Conservation (phyloP, 2,888 invertebrate genomes). For the Marasmarcha lunaedactyla region DNA sequence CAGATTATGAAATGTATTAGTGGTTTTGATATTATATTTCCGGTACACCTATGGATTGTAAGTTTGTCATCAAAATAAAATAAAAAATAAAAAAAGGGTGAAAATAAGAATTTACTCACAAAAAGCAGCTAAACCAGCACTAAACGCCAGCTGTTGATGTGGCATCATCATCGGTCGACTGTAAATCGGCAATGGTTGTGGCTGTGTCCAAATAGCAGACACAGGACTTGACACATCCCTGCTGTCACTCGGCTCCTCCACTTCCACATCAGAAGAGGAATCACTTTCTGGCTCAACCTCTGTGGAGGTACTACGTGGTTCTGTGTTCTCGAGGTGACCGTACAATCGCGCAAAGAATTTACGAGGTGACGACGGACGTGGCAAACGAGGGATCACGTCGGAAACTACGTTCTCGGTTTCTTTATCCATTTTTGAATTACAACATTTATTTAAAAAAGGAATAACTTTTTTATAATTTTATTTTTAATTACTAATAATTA, state of each 20-base stretch:
- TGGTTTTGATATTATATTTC: too few relatives aligned
- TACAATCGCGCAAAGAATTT: conserved; percentile 85
- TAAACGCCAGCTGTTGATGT: conserved; percentile 69
- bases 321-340: conserved; percentile 75
- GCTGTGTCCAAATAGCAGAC: conserved; percentile 34
- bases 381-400: conserved; percentile 28
- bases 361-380: conserved; percentile 80
- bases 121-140: conserved; percentile 70
- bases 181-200: conserved; percentile 51
- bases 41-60: too few relatives aligned
- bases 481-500: conserved; percentile 28
- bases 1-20: too few relatives aligned
- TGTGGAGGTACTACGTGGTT: conserved; percentile 13
- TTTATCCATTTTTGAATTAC: conserved; percentile 25
- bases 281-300: conserved; percentile 36
- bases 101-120: too few relatives aligned
- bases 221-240: conserved; percentile 16
- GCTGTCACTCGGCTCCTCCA: conserved; percentile 31
- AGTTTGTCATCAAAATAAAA: too few relatives aligned
- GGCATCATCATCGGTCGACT: conserved; percentile 51
- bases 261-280: conserved; percentile 59
- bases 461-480: conserved; percentile 15
- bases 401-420: conserved; percentile 23
- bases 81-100: too few relatives aligned
- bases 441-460: conserved; percentile 4